Evolutionary conservation across 2,888 invertebrate species (phyloP).

Genomic region (Graphium colonna): DNA sequence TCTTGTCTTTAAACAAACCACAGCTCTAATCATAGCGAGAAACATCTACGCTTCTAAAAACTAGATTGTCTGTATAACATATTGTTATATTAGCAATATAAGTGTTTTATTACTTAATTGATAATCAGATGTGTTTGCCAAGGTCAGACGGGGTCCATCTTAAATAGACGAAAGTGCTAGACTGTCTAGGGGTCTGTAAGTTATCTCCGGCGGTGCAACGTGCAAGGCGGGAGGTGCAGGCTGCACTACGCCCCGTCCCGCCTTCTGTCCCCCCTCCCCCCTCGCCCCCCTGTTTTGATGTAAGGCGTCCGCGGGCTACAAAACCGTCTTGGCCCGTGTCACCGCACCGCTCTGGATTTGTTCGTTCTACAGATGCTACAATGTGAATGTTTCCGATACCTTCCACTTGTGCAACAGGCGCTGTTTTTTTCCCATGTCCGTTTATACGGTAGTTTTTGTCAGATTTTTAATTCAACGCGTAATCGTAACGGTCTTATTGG

Average conservation of each 20-base stretch:
- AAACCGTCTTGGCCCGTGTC: slow-evolving; percentile 39
- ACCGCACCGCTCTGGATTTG: slow-evolving; percentile 31
- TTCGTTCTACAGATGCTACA: slow-evolving; percentile 30
- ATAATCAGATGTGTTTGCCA: background rate
- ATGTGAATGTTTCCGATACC: slow-evolving; percentile 6
- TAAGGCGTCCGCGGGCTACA: slow-evolving; percentile 72
- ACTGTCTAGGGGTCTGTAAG: slow-evolving; percentile 13
- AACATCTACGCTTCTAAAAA: background rate
- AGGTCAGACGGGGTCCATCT: background rate
- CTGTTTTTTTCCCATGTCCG: background rate
- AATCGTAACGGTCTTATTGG: too few species aligned
- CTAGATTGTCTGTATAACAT: background rate
- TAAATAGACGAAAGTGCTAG: slow-evolving; percentile 11
- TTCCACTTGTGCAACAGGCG: slow-evolving; percentile 3
- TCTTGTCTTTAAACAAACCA: slow-evolving; percentile 27
- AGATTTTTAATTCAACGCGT: too few species aligned
- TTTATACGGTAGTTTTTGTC: background rate
- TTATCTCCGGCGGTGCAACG: slow-evolving; percentile 52
- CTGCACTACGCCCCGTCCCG: slow-evolving; percentile 65
- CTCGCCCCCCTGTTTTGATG: slow-evolving; percentile 73
- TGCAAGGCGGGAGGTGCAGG: slow-evolving; percentile 38
- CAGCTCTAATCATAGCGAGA: background rate
- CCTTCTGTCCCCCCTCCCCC: slow-evolving; percentile 58
- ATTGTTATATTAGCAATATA: background rate
- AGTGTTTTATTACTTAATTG: background rate